Evolutionary conservation across 2,888 invertebrate species (phyloP), one percentile per base, ranked within the genome.

Genomic region (Drosophila lacicola): DNA sequence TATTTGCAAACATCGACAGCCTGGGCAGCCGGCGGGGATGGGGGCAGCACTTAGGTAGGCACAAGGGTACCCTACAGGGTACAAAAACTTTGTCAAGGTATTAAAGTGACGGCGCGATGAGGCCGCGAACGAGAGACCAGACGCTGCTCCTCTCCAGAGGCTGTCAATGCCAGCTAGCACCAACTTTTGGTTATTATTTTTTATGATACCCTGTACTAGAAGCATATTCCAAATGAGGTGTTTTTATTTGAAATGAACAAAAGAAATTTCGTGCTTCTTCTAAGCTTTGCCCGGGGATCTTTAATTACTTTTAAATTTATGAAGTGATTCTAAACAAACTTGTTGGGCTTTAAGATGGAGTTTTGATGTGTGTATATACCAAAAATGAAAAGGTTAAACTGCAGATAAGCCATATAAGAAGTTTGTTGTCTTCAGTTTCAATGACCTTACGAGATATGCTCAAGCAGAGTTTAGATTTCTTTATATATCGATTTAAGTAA

Each of bases 1-100:
- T 82, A 83, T 82, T 87, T 80, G 79, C 84, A 75, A 81, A 84
- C 83, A 82, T 75, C 70, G 78, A 75, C 79, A 72, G 46, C 39
- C 49, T 14, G 42, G 42, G 34, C 44, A 34, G n/a, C 8, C 29
- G 2, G 21, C 4, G 21, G 21, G 4, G 4, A 21, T 5, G 21
- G 4, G 21, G 21, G 55, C 34, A 14, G 45, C 45, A 55, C 55
- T 55, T 45, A 55, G 45, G 45, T 36, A 37, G 46, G 46, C 46
- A 36, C 58, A 44, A 42, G 29, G 56, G 36, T 8, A 29, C 42
- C 63, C 62, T 33, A 41, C 14, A 47, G 62, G 42, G 53, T 34
- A 42, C 41, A 61, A 61, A 60, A 74, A 74, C 64, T 78, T 78
- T 78, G 63, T 50, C 61, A n/a, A 68, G 61, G 63, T 51, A 63